Conservation (phyloP, 2,113 vertebrate genomes). For the Tupaia chinensis region DNA sequence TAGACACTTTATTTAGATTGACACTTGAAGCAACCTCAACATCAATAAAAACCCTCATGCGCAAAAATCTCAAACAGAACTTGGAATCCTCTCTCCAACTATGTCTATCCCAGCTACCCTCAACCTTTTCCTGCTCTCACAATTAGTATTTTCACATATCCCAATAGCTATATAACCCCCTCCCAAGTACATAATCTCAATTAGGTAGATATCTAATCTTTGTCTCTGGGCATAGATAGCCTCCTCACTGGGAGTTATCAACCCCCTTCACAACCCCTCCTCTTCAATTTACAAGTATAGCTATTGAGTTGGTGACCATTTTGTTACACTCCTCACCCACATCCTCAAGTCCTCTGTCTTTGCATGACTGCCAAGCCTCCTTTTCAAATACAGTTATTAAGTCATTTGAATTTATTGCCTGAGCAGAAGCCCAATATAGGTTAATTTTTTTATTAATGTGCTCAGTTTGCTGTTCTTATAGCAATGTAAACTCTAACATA, state of each 20-base stretch:
- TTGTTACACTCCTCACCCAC: background rate
- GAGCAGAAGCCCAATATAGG: background rate
- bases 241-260: background rate
- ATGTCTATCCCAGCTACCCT: background rate
- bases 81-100: background rate
- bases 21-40: background rate
- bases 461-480: constrained; percentile 14
- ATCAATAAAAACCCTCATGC: background rate
- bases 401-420: background rate
- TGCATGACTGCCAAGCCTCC: background rate
- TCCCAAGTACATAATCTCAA: background rate
- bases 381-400: background rate
- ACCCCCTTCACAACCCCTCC: background rate
- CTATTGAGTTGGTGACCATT: background rate
- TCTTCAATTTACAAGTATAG: background rate
- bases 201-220: background rate
- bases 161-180: background rate
- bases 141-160: background rate
- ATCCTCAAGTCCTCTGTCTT: background rate
- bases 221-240: background rate
- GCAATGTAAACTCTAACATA: constrained; percentile 11
- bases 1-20: background rate
- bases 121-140: background rate
- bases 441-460: constrained; percentile 55
- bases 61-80: background rate